Evolutionary conservation across 2,888 invertebrate genomes (phyloP).

Genomic region (Ischnus inquisitorius): DNA sequence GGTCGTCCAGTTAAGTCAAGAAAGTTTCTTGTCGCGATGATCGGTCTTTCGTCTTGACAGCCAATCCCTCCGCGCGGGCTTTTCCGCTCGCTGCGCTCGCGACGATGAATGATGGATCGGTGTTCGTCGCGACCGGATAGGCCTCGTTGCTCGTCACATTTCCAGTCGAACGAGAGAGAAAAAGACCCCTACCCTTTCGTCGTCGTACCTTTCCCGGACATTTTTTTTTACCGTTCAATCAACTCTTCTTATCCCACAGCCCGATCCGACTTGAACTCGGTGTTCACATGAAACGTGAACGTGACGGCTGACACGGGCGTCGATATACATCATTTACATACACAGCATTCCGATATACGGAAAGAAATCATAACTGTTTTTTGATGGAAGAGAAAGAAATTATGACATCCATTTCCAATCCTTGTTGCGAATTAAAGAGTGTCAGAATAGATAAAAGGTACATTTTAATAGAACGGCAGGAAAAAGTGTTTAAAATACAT

Average conservation of each 20-base stretch:
- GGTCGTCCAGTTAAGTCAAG: slow-evolving; percentile 59
- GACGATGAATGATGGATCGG: slow-evolving; percentile 58
- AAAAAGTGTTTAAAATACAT: too few species aligned
- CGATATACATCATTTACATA: neutral
- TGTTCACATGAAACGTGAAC: neutral
- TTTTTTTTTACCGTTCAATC: neutral
- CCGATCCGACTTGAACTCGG: neutral
- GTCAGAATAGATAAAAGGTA: too few species aligned
- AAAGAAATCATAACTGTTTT: neutral
- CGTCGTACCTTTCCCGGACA: neutral
- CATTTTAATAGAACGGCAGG: too few species aligned
- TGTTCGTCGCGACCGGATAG: slow-evolving; percentile 1
- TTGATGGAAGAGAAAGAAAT: too few species aligned
- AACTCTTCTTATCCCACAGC: neutral
- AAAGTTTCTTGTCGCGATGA: slow-evolving; percentile 61
- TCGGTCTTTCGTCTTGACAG: slow-evolving; percentile 65
- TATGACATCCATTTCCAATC: too few species aligned
- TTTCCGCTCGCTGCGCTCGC: neutral
- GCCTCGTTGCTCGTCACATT: neutral
- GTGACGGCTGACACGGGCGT: neutral
- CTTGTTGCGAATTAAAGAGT: too few species aligned
- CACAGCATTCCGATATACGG: neutral
- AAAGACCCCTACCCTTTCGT: neutral
- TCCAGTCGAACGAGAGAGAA: neutral
- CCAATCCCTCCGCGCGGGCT: slow-evolving; percentile 50